Conservation (phyloP, 2,888 invertebrate species). For the Aromia moschata region DNA sequence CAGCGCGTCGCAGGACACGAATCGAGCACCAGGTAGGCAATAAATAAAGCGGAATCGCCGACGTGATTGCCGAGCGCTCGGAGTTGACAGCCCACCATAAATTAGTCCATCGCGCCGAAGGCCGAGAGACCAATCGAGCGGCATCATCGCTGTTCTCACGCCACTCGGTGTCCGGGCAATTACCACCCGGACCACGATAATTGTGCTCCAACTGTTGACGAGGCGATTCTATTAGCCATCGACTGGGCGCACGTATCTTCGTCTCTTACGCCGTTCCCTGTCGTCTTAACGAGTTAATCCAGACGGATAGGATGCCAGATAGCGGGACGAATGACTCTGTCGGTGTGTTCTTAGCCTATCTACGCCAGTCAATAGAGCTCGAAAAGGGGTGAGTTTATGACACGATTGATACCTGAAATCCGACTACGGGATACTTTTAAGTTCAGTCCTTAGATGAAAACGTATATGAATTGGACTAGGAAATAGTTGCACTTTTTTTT, state of each 20-base stretch:
- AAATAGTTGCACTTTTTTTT: too few species aligned
- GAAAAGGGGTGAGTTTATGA: too few species aligned
- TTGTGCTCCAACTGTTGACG: conserved; percentile 48
- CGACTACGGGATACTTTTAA: too few species aligned
- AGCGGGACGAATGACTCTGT: too few species aligned
- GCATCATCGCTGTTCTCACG: conserved; percentile 49
- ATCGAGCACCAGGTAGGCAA: conserved; percentile 21
- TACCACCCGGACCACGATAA: conserved; percentile 49
- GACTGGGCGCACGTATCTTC: conserved; percentile 37
- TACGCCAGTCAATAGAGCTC: too few species aligned
- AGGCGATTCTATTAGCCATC: conserved; percentile 46
- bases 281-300: conserved; percentile 49
- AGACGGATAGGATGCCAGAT: conserved; percentile 45
- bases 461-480: too few species aligned
- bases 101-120: conserved; percentile 44
- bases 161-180: conserved; percentile 48
- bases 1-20: too few species aligned
- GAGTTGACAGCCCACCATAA: conserved; percentile 46
- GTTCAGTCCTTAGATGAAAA: too few species aligned
- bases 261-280: conserved; percentile 41
- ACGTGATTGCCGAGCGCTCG: conserved; percentile 29
- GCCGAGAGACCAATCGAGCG: conserved; percentile 43
- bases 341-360: too few species aligned
- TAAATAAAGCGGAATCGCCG: conserved; percentile 19
- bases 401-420: too few species aligned